Conservation (phyloP, 1,140 invertebrate genomes). For the Calliopsis andreniformis region DNA sequence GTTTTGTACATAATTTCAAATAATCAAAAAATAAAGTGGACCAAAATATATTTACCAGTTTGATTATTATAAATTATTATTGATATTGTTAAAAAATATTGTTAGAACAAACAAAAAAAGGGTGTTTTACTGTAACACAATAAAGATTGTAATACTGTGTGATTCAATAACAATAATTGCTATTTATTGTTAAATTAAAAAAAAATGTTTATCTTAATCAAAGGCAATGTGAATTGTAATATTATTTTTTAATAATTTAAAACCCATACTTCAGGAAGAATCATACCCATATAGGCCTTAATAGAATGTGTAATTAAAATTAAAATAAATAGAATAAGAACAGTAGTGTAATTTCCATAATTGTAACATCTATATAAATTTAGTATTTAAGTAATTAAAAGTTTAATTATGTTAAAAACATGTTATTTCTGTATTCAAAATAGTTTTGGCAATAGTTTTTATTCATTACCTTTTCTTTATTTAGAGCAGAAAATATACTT, state of each 20-base stretch:
- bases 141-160: background rate
- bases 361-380: background rate
- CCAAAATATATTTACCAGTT: constrained; percentile 37
- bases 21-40: constrained; percentile 31
- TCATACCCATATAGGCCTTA: background rate
- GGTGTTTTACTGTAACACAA: background rate
- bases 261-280: background rate
- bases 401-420: too few species aligned
- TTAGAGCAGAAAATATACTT: too few species aligned
- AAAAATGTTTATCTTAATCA: constrained; percentile 8
- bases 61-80: too few species aligned
- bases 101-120: background rate
- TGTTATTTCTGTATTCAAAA: too few species aligned
- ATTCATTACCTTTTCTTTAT: too few species aligned
- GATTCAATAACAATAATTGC: background rate
- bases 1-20: constrained; percentile 36
- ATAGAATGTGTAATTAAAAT: background rate
- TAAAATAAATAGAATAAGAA: background rate
- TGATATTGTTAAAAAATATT: too few species aligned
- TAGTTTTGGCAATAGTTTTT: too few species aligned
- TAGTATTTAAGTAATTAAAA: constrained; percentile 19
- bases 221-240: background rate
- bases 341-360: background rate
- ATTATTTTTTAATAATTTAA: background rate
- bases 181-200: constrained; percentile 1